Percentiles rank a stretch among this genome's conserved stretches.
These are phyloP conservation scores for Liodrosophila aerea DNA, from an alignment of 2,888 invertebrate genomes.

Conservation along the genomic window DNA sequence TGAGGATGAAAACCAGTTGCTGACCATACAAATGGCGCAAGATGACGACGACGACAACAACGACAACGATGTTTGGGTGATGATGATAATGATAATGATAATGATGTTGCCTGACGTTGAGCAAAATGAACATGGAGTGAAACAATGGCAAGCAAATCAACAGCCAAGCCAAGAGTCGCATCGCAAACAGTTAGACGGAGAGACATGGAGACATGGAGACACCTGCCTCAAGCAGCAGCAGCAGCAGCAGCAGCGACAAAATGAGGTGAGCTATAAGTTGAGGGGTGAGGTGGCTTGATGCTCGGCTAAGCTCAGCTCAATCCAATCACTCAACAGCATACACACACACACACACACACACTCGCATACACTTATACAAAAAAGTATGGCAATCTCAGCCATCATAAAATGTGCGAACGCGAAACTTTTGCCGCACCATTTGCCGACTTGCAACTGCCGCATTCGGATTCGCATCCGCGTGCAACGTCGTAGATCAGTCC, in stretches of 20 bases:
- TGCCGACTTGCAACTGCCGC: conserved; percentile 34
- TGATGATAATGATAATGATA: conserved; percentile 15
- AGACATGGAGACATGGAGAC: conserved; percentile 41
- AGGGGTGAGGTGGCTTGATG: not conserved
- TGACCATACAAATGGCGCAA: conserved; percentile 45
- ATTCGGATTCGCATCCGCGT: conserved; percentile 27
- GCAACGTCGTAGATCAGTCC: conserved; percentile 67
- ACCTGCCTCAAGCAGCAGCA: not conserved
- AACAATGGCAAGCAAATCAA: conserved; percentile 28
- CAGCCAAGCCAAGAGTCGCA: conserved; percentile 3
- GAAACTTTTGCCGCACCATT: conserved; percentile 54
- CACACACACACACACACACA: conserved; percentile 26
- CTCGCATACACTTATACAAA: conserved; percentile 24
- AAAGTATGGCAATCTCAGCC: conserved; percentile 72
- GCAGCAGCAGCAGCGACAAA: not conserved
- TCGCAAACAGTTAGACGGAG: conserved; percentile 22
- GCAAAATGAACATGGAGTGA: conserved; percentile 18
- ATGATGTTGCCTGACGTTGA: conserved; percentile 10
- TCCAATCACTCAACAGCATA: conserved; percentile 67
- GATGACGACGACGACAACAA: conserved; percentile 29
- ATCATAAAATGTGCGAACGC: conserved; percentile 74
- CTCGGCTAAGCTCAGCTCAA: conserved; percentile 33
- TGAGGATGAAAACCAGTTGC: conserved; percentile 63
- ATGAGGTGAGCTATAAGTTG: not conserved
- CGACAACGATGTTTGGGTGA: conserved; percentile 5